A percentile compares a stretch with the other conserved stretches of the same genome.
Conservation (phyloP, 2,888 invertebrate genomes). For the Helobdella robusta region DNA sequence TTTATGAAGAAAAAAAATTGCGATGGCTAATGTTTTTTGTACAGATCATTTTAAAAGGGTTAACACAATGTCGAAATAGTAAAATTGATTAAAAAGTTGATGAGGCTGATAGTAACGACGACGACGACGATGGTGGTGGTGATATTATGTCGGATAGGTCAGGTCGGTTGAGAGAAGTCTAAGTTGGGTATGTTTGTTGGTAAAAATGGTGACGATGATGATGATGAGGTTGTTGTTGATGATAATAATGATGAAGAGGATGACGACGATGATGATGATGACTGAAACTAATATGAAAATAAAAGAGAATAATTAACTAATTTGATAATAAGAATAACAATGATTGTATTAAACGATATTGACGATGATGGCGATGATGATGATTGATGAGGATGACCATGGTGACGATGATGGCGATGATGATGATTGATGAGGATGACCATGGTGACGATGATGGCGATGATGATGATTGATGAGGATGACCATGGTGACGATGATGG, state of each 20-base stretch:
- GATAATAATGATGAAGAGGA: background rate
- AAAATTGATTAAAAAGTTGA: background rate
- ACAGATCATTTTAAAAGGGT: background rate
- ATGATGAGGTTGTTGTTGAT: background rate
- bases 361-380: constrained; percentile 3
- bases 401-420: background rate
- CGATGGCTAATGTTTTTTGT: too few species aligned
- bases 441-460: background rate
- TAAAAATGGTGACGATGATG: background rate
- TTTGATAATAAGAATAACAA: background rate
- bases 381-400: background rate
- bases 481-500: constrained; percentile 11
- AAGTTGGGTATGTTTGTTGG: background rate
- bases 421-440: background rate
- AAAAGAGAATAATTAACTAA: background rate
- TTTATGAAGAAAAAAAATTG: too few species aligned
- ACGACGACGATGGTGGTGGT: constrained; percentile 12
- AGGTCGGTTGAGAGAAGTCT: too few species aligned
- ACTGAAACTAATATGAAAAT: background rate
- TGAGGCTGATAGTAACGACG: background rate
- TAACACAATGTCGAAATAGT: background rate
- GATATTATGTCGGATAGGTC: background rate
- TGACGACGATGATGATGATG: constrained; percentile 3
- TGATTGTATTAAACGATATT: background rate
- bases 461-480: background rate